These are phyloP conservation scores for Tinea semifulvella DNA, from an alignment of 2,888 invertebrate genomes.

Conservation along the genomic window DNA sequence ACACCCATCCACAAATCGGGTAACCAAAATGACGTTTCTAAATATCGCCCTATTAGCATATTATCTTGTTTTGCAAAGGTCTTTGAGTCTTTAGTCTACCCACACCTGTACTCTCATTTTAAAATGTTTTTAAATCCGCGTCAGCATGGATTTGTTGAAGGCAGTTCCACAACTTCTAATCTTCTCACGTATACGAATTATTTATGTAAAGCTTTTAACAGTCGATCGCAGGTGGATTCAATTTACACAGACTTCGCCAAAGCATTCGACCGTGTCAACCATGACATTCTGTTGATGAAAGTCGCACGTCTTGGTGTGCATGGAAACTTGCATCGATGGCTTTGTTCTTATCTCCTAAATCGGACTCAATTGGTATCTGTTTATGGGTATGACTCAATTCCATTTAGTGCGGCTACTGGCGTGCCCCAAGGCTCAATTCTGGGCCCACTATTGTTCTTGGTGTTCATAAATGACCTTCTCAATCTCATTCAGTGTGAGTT, in stretches of 20 bases:
- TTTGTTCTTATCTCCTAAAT: slow-evolving; percentile 3
- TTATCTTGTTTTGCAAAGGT: slow-evolving; percentile 16
- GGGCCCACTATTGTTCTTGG: slow-evolving; percentile 9
- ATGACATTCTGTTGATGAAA: background rate
- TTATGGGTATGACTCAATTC: slow-evolving; percentile 10
- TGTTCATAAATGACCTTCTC: slow-evolving; percentile 12
- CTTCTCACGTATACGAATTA: slow-evolving; percentile 6
- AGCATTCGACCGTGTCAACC: slow-evolving; percentile 13
- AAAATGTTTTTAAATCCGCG: background rate
- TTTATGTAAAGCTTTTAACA: background rate
- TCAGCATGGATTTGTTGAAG: slow-evolving; percentile 12
- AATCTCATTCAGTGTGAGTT: background rate
- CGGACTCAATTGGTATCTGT: slow-evolving; percentile 11
- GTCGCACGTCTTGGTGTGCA: slow-evolving; percentile 4
- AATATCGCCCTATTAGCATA: slow-evolving; percentile 17
- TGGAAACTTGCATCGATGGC: slow-evolving; percentile 11
- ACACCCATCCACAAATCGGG: slow-evolving; percentile 19
- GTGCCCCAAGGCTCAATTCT: slow-evolving; percentile 13
- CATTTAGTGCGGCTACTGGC: background rate
- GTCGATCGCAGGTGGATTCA: slow-evolving; percentile 1
- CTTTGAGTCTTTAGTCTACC: slow-evolving; percentile 14
- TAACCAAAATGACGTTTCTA: slow-evolving; percentile 14
- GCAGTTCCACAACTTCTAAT: slow-evolving; percentile 10
- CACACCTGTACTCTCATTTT: background rate
- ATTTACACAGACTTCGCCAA: slow-evolving; percentile 15